Base-by-base conservation (phyloP, 2,797 vertebrate genomes). In the Sebastolobus alascanus region DNA sequence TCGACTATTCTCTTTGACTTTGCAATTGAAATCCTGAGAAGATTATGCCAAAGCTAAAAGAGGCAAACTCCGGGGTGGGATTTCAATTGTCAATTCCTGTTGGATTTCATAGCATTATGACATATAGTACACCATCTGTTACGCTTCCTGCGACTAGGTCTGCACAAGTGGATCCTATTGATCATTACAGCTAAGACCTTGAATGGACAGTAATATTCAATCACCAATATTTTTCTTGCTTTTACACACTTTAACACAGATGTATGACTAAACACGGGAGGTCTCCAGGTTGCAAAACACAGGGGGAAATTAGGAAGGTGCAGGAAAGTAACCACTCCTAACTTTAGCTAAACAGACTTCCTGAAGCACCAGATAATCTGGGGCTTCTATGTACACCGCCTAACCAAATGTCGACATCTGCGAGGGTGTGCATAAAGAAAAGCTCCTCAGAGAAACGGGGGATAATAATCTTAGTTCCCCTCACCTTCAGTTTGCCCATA, bases 381-480 rank as follows among this genome's bases (percentile, higher is more conserved):
- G 85, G 94, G 93, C 92, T 94, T 94, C 93, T 89, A 89, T 86
- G 92, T 93, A 95, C 94, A 95, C 93, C 89, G 93, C 93, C 93
- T 94, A 94, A 94, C 94, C 94, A 95, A 95, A 95, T 95, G 94
- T 95, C 93, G 94, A 95, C 94, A 95, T 95, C 94, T 95, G 94
- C 90, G 94, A 94, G 93, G 94, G 93, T 94, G 93, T 93, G 93
- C 94, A 94, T 93, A 88, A 93, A 92, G 94, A 92, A 94, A 94
- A 93, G 90, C 93, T 94, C 92, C 94, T 92, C 92, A 77, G 93
- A 94, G 93, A 89, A 93, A 93, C 76, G 80, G 86, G 92, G 94
- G 94, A 94, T 95, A 92, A 95, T 94, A 92, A 95, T 95, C 93
- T 94, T 94, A 95, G 93, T 93, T 94, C 91, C 91, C 89, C 91